Evolutionary conservation across 1,140 invertebrate species (phyloP).

Genomic region (Heliconius nattereri): DNA sequence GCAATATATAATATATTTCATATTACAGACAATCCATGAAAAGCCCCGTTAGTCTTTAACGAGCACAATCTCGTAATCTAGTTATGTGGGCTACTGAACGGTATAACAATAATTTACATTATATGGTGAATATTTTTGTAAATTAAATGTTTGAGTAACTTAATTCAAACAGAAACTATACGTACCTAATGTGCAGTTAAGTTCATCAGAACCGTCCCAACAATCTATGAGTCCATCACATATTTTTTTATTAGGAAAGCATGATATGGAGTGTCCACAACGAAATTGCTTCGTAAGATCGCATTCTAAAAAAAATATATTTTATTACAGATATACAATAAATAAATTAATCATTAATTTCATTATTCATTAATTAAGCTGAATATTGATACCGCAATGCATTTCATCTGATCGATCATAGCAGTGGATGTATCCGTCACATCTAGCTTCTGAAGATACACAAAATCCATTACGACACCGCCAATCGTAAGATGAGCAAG

Average conservation of each 20-base stretch:
- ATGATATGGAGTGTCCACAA: constrained; percentile 89
- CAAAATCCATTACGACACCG: constrained; percentile 88
- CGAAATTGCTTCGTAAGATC: constrained; percentile 87
- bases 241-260: constrained; percentile 84
- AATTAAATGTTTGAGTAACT: background rate
- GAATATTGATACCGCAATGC: constrained; percentile 84
- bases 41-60: constrained; percentile 57
- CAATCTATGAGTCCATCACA: constrained; percentile 90
- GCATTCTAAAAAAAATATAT: constrained; percentile 83
- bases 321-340: background rate
- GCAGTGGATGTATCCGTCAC: constrained; percentile 90
- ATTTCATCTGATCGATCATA: constrained; percentile 90
- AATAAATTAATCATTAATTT: background rate
- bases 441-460: constrained; percentile 84
- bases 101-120: constrained; percentile 57
- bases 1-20: background rate
- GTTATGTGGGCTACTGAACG: constrained; percentile 59
- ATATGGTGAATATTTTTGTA: background rate
- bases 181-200: constrained; percentile 87
- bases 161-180: background rate
- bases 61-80: constrained; percentile 62
- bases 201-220: constrained; percentile 90
- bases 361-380: background rate
- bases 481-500: constrained; percentile 84
- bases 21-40: constrained; percentile 23